phyloP scores from a whole-genome alignment of 2,113 vertebrate species.

The Lepus europaeus region DNA sequence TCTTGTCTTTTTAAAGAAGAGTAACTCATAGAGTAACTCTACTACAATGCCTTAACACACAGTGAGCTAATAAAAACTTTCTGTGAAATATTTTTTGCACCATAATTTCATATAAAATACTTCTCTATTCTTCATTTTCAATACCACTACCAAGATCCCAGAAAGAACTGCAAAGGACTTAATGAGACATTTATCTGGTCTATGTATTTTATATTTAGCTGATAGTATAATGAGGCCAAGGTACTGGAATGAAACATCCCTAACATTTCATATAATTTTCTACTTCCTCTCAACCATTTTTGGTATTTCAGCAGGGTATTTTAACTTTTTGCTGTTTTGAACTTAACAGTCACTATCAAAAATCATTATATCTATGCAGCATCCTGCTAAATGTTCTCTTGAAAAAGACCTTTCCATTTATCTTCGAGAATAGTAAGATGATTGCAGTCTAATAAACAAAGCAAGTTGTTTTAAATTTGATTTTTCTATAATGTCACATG shows the following conservation, averaged over 20 bases:
- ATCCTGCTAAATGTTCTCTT: slow-evolving; percentile 49
- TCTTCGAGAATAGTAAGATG: slow-evolving; percentile 68
- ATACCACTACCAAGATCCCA: slow-evolving; percentile 82
- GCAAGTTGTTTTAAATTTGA: slow-evolving; percentile 68
- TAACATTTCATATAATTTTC: slow-evolving; percentile 86
- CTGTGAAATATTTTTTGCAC: slow-evolving; percentile 70
- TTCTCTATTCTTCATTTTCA: slow-evolving; percentile 84
- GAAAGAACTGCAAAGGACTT: slow-evolving; percentile 85
- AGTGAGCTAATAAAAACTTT: slow-evolving; percentile 70
- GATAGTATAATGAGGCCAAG: slow-evolving; percentile 87
- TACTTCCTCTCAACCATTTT: slow-evolving; percentile 82
- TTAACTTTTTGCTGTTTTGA: slow-evolving; percentile 82
- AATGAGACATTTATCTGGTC: slow-evolving; percentile 89
- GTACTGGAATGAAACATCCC: slow-evolving; percentile 84
- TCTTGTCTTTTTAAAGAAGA: slow-evolving; percentile 47
- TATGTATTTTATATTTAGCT: slow-evolving; percentile 88
- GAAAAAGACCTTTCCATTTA: slow-evolving; percentile 74
- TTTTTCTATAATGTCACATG: slow-evolving; percentile 28
- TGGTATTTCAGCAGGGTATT: slow-evolving; percentile 75
- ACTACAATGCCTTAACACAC: neutral
- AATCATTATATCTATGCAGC: slow-evolving; percentile 70
- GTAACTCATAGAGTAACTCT: slow-evolving; percentile 37
- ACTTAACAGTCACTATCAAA: slow-evolving; percentile 83
- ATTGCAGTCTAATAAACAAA: slow-evolving; percentile 81
- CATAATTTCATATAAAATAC: slow-evolving; percentile 69